Percentiles rank a stretch among this genome's conserved stretches.
Conservation (phyloP, 2,113 vertebrate genomes). For the Saccopteryx leptura region DNA sequence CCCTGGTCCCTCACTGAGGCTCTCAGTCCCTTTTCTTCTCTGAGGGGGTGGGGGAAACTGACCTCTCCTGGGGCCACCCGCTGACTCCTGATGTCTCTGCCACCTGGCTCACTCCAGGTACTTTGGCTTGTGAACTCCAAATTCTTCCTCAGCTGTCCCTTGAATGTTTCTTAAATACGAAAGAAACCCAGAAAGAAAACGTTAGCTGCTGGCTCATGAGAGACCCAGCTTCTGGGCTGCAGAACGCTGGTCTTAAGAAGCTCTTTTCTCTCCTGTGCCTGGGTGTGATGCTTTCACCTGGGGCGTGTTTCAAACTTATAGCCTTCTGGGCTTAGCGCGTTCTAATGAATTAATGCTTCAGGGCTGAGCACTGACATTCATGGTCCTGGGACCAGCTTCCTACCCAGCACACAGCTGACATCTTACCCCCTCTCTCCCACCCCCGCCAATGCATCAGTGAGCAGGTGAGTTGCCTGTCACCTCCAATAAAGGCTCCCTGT, state of each 20-base stretch:
- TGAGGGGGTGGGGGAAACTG: fast-evolving
- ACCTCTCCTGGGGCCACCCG: neutral
- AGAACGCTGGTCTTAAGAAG: neutral
- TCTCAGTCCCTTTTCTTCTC: neutral
- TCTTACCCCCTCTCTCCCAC: no score
- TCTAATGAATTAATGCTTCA: neutral
- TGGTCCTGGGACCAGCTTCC: fast-evolving
- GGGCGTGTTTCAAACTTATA: neutral
- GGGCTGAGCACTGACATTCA: neutral
- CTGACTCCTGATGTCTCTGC: neutral
- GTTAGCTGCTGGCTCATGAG: neutral
- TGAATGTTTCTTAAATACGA: slow-evolving; percentile 16
- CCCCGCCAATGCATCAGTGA: fast-evolving
- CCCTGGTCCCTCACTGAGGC: neutral
- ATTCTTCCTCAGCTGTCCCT: neutral
- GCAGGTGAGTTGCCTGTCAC: neutral
- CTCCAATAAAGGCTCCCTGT: neutral
- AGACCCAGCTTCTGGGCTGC: neutral
- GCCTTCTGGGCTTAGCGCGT: neutral
- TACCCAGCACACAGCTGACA: neutral
- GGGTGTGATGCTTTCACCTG: neutral
- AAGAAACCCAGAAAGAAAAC: slow-evolving; percentile 55
- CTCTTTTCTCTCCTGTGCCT: neutral
- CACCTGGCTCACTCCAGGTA: neutral
- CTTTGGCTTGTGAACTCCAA: neutral